Base-by-base conservation (phyloP, 2,888 invertebrate genomes). In the Amphipyra berbera region DNA sequence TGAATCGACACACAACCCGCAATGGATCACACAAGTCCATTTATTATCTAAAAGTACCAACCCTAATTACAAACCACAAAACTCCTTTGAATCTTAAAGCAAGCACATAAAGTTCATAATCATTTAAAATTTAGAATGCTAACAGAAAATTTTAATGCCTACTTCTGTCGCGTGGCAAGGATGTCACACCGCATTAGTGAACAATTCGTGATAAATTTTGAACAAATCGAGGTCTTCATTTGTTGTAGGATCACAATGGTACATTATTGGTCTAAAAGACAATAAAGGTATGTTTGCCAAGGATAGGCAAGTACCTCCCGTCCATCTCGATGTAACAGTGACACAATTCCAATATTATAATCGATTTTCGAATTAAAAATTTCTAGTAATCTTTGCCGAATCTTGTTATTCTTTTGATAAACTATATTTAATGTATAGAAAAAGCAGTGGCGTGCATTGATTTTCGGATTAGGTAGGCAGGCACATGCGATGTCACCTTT, bases 161-260 rank as follows among this genome's bases (percentile, higher is more conserved):
- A 33, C 44, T 44, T 56, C 13, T 61, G 30, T 53, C 50, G 56
- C 35, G n/a, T 46, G 61, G 48, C 73, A 78, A 81, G 83, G 84
- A 59, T 82, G 82, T 78, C 80, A 81, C 71, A 76, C 68, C 48
- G 42, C 54, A 66, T 83, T 83, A 80, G 41, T 33, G 50, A 72
- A 78, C 79, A 80, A 82, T 77, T 65, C 72, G 53, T 81, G 73
- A 75, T 81, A 68, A 73, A 77, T 74, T 77, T 72, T 61, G 42
- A 71, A 76, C 61, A 67, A 76, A 73, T 53, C 61, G 62, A 68
- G 77, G 77, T 73, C 56, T 73, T 61, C 56, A 57, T 63, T 79
- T 76, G 77, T 76, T 78, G 44, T 27, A 50, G 35, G 38, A 42
- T 52, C 12, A 75, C 76, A 78, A 78, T 75, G 30, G 49, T 37